phyloP scores from a whole-genome alignment of 2,888 invertebrate species.

The Odontocolon sp. region DNA sequence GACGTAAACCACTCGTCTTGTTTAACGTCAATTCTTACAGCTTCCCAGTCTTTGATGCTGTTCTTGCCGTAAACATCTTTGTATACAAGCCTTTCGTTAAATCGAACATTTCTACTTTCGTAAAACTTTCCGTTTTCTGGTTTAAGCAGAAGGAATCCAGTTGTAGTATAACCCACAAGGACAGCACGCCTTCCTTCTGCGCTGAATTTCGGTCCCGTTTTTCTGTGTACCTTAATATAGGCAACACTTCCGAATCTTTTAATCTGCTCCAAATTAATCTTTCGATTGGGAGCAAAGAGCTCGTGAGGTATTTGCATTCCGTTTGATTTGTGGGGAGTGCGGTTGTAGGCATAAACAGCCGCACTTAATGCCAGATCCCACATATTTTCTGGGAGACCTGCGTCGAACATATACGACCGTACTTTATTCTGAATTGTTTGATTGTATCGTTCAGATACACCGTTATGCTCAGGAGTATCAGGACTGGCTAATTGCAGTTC shows the following conservation, averaged over 20 bases:
- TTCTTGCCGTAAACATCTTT: slow-evolving; percentile 41
- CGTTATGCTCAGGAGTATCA: slow-evolving; percentile 55
- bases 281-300: slow-evolving; percentile 27
- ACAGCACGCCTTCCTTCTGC: slow-evolving; percentile 25
- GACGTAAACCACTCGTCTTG: slow-evolving; percentile 14
- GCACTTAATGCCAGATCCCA: slow-evolving; percentile 61
- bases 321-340: slow-evolving; percentile 52
- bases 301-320: slow-evolving; percentile 26
- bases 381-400: slow-evolving; percentile 57
- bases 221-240: slow-evolving; percentile 35
- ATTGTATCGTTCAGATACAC: slow-evolving; percentile 56
- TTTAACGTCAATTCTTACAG: background rate
- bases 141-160: slow-evolving; percentile 42
- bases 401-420: slow-evolving; percentile 51
- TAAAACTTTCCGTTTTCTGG: slow-evolving; percentile 58
- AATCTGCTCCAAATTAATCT: slow-evolving; percentile 18
- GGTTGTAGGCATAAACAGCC: slow-evolving; percentile 46
- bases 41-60: slow-evolving; percentile 32
- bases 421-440: slow-evolving; percentile 57
- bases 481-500: slow-evolving; percentile 28
- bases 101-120: slow-evolving; percentile 48
- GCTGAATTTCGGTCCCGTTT: slow-evolving; percentile 50
- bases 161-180: slow-evolving; percentile 44
- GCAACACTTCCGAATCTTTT: slow-evolving; percentile 32
- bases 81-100: slow-evolving; percentile 56